Evolutionary conservation across 2,797 vertebrate species (phyloP), one percentile per base, ranked within the genome.

Genomic region (Caiman crocodilus): DNA sequence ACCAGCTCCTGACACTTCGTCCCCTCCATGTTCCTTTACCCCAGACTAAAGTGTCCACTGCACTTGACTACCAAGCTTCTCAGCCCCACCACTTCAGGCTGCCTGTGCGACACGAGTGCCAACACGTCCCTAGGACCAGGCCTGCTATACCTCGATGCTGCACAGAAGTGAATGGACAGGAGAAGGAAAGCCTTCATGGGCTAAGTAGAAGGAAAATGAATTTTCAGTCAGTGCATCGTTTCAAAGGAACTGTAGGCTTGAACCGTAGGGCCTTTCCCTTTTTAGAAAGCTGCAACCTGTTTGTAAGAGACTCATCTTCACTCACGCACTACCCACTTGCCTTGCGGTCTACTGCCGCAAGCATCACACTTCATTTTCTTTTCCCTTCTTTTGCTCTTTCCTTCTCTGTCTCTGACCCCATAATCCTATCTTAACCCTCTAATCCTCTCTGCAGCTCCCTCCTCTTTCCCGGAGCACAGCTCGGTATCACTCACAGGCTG

Each of bases 341-440:
- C 84, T 94, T 94, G 81, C 89, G 89, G 86, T 93, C 84, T 95
- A 89, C 90, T 92, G 85, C 93, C 92, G 90, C 42, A 90, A 94
- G 67, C 74, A 95, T 82, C 91, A 90, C 74, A 82, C 76, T 92
- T 90, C 81, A 93, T 96, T 95, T 96, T 92, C 93, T 84, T 95
- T 84, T 85, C 76, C 87, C 94, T 88, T 85, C 78, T 94, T 90
- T 95, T 21, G 57, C 35, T 78, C 75, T 89, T 96, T 77, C 92
- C 96, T 89, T 85, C 89, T 81, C 57, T 55, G 84, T 94, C 71
- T 58, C 95, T 93, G 95, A 97, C 96, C 93, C 88, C 3, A 1
- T 94, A 96, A 96, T 96, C 95, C 94, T 82, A 95, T 96, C 97
- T 97, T 96, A 96, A 97, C 84, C 88, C 97, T 82, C 90, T 94